Evolutionary conservation across 1,140 invertebrate genomes (phyloP).

Genomic region (Ceratina japonica): DNA sequence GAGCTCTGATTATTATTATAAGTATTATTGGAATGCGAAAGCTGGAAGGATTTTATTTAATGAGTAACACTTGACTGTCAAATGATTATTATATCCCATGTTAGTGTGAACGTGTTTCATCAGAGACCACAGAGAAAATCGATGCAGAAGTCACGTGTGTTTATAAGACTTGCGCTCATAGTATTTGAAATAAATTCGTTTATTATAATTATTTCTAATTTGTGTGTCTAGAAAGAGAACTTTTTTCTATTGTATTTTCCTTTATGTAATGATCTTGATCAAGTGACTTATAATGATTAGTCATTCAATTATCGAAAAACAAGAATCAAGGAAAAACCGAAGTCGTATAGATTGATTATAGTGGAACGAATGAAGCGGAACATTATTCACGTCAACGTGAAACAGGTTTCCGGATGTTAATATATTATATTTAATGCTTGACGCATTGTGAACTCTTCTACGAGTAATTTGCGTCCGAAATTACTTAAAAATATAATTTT

Average conservation of each 20-base stretch:
- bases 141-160: too few species aligned
- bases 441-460: background rate
- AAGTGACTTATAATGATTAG: background rate
- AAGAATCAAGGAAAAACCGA: background rate
- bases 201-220: too few species aligned
- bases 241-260: too few species aligned
- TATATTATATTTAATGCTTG: background rate
- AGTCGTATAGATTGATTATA: background rate
- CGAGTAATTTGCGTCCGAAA: background rate
- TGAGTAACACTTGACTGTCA: too few species aligned
- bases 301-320: background rate
- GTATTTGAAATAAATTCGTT: too few species aligned
- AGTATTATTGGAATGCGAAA: background rate
- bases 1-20: background rate
- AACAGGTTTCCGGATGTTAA: slow-evolving; percentile 13
- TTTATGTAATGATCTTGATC: too few species aligned
- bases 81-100: too few species aligned
- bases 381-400: background rate
- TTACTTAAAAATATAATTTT: background rate
- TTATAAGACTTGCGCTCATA: too few species aligned
- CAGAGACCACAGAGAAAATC: too few species aligned
- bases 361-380: background rate
- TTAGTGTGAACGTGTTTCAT: too few species aligned
- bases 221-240: too few species aligned
- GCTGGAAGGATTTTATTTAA: too few species aligned